phyloP scores from a whole-genome alignment of 53 echinoderm and acorn worm species.

The Crossaster papposus region DNA sequence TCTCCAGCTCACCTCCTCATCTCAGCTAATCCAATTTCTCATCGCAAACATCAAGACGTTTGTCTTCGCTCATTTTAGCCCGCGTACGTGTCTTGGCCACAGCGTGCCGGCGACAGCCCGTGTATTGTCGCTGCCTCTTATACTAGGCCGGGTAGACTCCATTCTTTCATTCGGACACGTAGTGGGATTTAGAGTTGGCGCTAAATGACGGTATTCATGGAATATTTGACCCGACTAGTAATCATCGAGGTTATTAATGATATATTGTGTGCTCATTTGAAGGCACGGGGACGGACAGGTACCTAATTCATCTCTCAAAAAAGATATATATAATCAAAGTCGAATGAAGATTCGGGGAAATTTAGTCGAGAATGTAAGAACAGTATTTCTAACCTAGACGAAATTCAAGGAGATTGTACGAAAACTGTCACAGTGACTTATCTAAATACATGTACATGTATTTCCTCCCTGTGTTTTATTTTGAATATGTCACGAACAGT shows the following conservation, averaged over 20 bases:
- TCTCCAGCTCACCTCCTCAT: slow-evolving; percentile 10
- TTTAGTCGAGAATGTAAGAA: not conserved
- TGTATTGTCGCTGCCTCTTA: not conserved
- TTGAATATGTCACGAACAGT: no score
- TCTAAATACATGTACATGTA: no score
- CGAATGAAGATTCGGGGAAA: no score
- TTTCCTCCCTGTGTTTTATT: no score
- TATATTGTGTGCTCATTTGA: not conserved
- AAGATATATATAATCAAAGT: not conserved
- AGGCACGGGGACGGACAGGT: not conserved
- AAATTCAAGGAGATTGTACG: no score
- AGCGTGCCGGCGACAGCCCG: not conserved
- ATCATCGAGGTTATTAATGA: slow-evolving; percentile 7
- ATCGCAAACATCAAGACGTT: slow-evolving; percentile 52
- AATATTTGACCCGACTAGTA: not conserved
- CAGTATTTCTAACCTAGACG: no score
- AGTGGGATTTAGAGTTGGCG: not conserved
- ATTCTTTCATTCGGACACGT: slow-evolving; percentile 24
- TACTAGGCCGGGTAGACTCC: not conserved
- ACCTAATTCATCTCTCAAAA: not conserved
- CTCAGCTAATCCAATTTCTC: slow-evolving; percentile 28
- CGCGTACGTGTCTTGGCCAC: not conserved
- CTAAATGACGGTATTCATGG: slow-evolving; percentile 7
- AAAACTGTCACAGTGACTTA: no score
- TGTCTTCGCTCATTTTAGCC: slow-evolving; percentile 39